Evolutionary conservation across 2,888 invertebrate species (phyloP).

Genomic region (Glyphotaelius pellucidus): DNA sequence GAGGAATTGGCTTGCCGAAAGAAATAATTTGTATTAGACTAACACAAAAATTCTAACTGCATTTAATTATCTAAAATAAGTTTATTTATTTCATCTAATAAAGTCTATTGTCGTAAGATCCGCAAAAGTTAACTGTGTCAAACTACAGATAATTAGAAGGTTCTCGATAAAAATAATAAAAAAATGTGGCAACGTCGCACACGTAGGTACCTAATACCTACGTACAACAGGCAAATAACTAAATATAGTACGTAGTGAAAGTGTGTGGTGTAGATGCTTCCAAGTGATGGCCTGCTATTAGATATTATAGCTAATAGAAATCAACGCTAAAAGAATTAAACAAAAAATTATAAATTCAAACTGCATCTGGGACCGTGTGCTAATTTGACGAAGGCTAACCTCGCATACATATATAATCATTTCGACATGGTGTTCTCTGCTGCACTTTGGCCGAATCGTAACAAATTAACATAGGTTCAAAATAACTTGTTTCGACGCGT

Average conservation of each 20-base stretch:
- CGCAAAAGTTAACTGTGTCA: not conserved
- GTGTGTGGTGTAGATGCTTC: conserved; percentile 6
- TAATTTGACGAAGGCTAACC: not conserved
- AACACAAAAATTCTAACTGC: too few relatives aligned
- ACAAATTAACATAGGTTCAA: not conserved
- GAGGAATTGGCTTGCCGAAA: too few relatives aligned
- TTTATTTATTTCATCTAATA: not conserved
- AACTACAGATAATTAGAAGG: not conserved
- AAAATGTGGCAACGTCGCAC: conserved; percentile 13
- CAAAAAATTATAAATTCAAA: not conserved
- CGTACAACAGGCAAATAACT: not conserved
- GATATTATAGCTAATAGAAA: not conserved
- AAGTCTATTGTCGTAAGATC: not conserved
- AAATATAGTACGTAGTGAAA: conserved; percentile 19
- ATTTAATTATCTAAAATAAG: too few relatives aligned
- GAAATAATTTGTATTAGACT: too few relatives aligned
- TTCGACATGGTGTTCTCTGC: not conserved
- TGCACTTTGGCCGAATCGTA: not conserved
- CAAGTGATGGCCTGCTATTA: not conserved
- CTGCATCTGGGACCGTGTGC: not conserved
- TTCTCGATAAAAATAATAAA: conserved; percentile 9
- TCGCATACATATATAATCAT: not conserved
- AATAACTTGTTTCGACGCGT: not conserved
- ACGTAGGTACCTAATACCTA: not conserved
- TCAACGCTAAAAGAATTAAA: not conserved